phyloP scores from a whole-genome alignment of 2,113 vertebrate species.

The Paralichthys olivaceus region DNA sequence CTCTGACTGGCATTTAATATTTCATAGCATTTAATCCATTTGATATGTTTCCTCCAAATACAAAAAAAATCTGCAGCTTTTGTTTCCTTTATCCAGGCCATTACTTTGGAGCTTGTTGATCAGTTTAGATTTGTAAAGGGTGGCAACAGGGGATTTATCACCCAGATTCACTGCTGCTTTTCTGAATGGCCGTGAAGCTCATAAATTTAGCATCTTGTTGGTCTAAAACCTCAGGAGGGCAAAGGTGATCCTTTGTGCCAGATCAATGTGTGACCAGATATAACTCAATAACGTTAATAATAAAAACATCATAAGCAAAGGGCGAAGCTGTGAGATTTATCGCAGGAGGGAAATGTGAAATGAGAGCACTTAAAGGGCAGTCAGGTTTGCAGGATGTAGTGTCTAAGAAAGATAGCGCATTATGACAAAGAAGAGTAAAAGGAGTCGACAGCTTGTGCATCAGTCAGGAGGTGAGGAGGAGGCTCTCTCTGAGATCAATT shows the following conservation, averaged over 20 bases:
- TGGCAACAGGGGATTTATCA: conserved; percentile 54
- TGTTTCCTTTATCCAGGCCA: conserved; percentile 67
- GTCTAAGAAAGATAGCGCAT: conserved; percentile 50
- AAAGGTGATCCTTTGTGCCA: conserved; percentile 43
- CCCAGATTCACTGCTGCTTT: conserved; percentile 45
- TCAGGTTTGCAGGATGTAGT: conserved; percentile 33
- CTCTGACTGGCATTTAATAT: conserved; percentile 78
- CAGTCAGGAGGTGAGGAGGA: conserved; percentile 64
- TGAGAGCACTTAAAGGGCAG: conserved; percentile 45
- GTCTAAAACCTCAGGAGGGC: conserved; percentile 38
- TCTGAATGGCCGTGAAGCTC: conserved; percentile 15
- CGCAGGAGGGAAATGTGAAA: conserved; percentile 26
- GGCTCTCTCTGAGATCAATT: conserved; percentile 78
- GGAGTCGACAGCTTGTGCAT: conserved; percentile 58
- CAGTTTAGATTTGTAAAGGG: conserved; percentile 67
- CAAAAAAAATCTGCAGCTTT: conserved; percentile 49
- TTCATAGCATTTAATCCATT: conserved; percentile 81
- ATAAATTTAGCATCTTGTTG: conserved; percentile 54
- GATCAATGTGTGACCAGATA: conserved; percentile 36
- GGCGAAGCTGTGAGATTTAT: conserved; percentile 31
- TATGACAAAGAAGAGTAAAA: conserved; percentile 68
- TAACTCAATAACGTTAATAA: conserved; percentile 40
- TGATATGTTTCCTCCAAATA: conserved; percentile 74
- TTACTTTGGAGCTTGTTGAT: conserved; percentile 75
- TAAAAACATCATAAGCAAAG: conserved; percentile 28